phyloP scores from a whole-genome alignment of 2,113 vertebrate species.

The Clarias gariepinus region DNA sequence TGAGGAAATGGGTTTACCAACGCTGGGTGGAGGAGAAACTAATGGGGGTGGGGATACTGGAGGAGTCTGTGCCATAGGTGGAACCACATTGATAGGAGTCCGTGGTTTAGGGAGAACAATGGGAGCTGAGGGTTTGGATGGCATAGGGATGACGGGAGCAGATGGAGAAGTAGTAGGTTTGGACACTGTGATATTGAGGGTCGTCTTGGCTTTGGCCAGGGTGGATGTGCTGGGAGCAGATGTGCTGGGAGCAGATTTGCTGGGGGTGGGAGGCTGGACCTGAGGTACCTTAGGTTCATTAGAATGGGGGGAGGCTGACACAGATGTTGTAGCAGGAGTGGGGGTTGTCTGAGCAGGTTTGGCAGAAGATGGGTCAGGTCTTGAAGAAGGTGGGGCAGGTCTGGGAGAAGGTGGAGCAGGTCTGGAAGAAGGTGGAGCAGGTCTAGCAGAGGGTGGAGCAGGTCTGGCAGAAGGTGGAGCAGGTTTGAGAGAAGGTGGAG shows the following conservation, averaged over 20 bases:
- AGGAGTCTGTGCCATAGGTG: constrained; percentile 52
- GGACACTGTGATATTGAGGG: constrained; percentile 72
- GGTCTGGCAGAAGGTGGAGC: constrained; percentile 54
- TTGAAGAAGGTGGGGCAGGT: constrained; percentile 24
- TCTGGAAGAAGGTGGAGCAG: neutral
- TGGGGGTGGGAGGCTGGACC: constrained; percentile 25
- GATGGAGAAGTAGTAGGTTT: constrained; percentile 55
- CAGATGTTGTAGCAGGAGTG: constrained; percentile 26
- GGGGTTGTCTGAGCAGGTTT: constrained; percentile 15
- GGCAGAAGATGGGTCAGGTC: constrained; percentile 54
- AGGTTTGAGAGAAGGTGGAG: constrained; percentile 53
- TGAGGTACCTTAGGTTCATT: constrained; percentile 52
- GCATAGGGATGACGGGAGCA: constrained; percentile 22
- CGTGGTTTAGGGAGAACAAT: constrained; percentile 73
- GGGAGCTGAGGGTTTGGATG: constrained; percentile 64
- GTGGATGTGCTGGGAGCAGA: constrained; percentile 32
- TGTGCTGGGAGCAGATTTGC: constrained; percentile 17
- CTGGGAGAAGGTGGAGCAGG: constrained; percentile 54
- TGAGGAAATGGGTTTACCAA: constrained; percentile 77
- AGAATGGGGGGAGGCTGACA: constrained; percentile 31
- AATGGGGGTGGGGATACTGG: constrained; percentile 57
- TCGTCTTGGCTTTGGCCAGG: constrained; percentile 69
- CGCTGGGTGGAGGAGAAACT: constrained; percentile 58
- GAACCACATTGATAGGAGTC: constrained; percentile 61
- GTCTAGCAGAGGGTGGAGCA: constrained; percentile 17